These are phyloP conservation scores for Choloepus didactylus DNA, from an alignment of 2,797 vertebrate genomes.

Conservation along the genomic window DNA sequence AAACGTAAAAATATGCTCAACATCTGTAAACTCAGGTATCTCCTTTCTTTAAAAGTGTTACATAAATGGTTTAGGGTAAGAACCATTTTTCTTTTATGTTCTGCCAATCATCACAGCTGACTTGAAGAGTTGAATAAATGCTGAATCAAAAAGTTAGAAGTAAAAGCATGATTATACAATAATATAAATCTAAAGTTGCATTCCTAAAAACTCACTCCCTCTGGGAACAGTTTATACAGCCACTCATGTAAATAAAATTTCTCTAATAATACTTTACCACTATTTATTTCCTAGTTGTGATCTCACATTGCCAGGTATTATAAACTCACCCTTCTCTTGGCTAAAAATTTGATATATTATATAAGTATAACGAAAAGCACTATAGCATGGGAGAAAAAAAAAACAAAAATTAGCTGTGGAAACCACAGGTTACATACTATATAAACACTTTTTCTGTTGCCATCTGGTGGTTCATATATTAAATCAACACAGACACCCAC, in stretches of 20 bases:
- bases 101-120: conserved; percentile 55
- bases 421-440: conserved; percentile 52
- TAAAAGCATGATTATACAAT: conserved; percentile 48
- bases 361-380: conserved; percentile 15
- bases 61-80: conserved; percentile 6
- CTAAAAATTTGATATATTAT: conserved; percentile 20
- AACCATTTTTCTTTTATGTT: conserved; percentile 57
- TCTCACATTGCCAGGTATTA: conserved; percentile 43
- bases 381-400: neutral
- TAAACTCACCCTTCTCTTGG: conserved; percentile 20
- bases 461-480: conserved; percentile 78
- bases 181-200: neutral
- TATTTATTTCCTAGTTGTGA: conserved; percentile 37
- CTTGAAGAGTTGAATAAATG: conserved; percentile 38
- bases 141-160: conserved; percentile 3
- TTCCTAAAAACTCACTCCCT: conserved; percentile 29
- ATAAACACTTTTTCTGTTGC: conserved; percentile 75
- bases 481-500: conserved; percentile 9
- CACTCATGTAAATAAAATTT: conserved; percentile 8
- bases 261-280: neutral
- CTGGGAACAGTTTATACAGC: conserved; percentile 18
- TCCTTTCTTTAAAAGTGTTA: conserved; percentile 44
- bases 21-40: conserved; percentile 24
- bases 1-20: conserved; percentile 47
- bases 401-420: neutral